phyloP scores from a whole-genome alignment of 1,140 invertebrate species.

The Zophobas morio region DNA sequence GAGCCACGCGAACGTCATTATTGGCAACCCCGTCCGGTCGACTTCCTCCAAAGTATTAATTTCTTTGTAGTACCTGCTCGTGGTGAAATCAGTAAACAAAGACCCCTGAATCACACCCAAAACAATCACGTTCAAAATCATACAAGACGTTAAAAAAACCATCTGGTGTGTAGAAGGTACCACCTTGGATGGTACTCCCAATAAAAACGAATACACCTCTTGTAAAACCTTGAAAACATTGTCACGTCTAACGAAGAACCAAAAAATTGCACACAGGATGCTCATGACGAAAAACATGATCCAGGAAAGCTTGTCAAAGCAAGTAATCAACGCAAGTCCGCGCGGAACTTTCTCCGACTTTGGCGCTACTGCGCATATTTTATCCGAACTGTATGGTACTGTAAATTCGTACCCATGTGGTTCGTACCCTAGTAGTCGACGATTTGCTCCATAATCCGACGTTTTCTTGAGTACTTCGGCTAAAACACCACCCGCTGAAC shows the following conservation, averaged over 20 bases:
- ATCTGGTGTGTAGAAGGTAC: neutral
- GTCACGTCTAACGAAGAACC: neutral
- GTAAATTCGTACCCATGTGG: constrained; percentile 63
- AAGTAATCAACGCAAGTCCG: constrained; percentile 65
- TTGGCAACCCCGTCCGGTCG: neutral
- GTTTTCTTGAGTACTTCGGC: constrained; percentile 63
- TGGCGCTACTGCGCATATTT: constrained; percentile 66
- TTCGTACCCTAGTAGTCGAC: neutral
- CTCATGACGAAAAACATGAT: neutral
- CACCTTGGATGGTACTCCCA: neutral
- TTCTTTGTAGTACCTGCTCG: neutral
- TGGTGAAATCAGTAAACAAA: constrained; percentile 8
- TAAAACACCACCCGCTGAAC: constrained; percentile 63
- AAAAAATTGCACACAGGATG: neutral
- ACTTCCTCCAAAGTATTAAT: neutral
- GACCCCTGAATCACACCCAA: neutral
- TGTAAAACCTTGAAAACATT: neutral
- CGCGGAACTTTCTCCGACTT: constrained; percentile 65
- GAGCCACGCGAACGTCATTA: neutral
- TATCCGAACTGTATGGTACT: constrained; percentile 62
- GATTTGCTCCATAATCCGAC: constrained; percentile 59
- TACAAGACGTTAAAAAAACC: constrained; percentile 1
- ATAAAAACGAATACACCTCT: neutral
- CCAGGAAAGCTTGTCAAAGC: constrained; percentile 55
- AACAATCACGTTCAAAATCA: constrained; percentile 7